A percentile compares a stretch with the other conserved stretches of the same genome.
phyloP scores from a whole-genome alignment of 2,888 invertebrate species.

The Lycia hirtaria region DNA sequence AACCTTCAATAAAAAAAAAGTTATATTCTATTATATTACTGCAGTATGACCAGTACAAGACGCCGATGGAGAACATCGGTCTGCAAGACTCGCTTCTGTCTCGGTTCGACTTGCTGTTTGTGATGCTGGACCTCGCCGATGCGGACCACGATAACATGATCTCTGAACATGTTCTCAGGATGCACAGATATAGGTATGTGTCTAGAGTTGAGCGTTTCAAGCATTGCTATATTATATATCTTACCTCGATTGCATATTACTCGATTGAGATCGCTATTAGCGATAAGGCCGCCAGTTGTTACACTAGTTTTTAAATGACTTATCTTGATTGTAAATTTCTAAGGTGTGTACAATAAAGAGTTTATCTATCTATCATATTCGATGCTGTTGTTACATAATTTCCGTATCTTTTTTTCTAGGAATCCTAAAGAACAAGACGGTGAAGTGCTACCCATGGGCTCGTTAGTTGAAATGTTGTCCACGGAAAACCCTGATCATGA shows the following conservation, averaged over 20 bases:
- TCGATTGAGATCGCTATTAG: no score
- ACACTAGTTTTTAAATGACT: no score
- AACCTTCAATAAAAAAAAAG: no score
- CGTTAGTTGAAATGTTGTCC: slow-evolving; percentile 93
- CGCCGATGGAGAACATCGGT: slow-evolving; percentile 99
- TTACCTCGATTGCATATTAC: no score
- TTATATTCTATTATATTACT: background rate
- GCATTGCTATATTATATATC: no score
- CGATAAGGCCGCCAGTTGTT: no score
- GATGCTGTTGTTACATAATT: background rate
- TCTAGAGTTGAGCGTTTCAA: no score
- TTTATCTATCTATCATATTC: no score
- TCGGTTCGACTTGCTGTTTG: slow-evolving; percentile 99
- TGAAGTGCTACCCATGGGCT: slow-evolving; percentile 94
- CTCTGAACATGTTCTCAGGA: slow-evolving; percentile 98
- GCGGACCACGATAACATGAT: slow-evolving; percentile 96
- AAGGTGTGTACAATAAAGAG: no score
- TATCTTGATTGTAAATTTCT: no score
- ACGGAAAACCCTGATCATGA: slow-evolving; percentile 92
- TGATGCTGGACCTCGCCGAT: slow-evolving; percentile 97
- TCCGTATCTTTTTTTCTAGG: slow-evolving; percentile 70
- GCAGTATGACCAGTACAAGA: slow-evolving; percentile 99
- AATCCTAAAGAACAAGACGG: slow-evolving; percentile 97
- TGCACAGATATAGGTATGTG: slow-evolving; percentile 96
- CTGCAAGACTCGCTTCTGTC: slow-evolving; percentile 98